Evolutionary conservation across 2,888 invertebrate species (phyloP).

Genomic region (Camptogramma bilineatum): DNA sequence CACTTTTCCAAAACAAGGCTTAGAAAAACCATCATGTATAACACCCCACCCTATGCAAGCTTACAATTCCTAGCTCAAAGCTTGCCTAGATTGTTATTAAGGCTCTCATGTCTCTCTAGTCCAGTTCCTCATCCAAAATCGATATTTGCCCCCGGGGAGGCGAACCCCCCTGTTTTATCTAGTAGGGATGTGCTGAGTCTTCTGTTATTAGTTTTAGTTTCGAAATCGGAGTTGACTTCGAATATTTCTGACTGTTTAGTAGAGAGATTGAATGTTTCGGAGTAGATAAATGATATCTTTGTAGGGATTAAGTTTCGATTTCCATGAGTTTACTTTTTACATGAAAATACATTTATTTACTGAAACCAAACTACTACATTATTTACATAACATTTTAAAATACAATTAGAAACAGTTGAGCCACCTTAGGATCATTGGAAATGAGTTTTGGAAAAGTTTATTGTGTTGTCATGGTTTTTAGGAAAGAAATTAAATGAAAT

Average conservation of each 20-base stretch:
- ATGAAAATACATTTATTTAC: no score
- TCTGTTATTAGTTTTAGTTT: slow-evolving; percentile 3
- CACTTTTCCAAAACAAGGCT: not conserved
- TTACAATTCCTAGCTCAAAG: slow-evolving; percentile 50
- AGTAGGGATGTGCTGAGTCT: slow-evolving; percentile 44
- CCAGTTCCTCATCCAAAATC: slow-evolving; percentile 84
- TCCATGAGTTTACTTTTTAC: no score
- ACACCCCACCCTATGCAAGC: slow-evolving; percentile 38
- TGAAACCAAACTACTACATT: no score
- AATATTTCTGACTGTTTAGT: not conserved
- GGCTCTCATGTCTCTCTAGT: slow-evolving; percentile 83
- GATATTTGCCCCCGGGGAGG: slow-evolving; percentile 73
- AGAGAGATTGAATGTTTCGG: no score
- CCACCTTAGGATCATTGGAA: no score
- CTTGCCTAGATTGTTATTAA: slow-evolving; percentile 80
- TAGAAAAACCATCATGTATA: not conserved
- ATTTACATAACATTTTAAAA: no score
- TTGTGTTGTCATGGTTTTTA: no score
- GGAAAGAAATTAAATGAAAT: no score
- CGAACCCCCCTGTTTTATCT: slow-evolving; percentile 72
- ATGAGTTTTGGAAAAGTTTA: no score
- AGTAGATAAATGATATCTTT: no score
- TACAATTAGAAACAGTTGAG: no score
- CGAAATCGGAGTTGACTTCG: not conserved
- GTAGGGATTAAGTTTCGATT: no score